Conservation (phyloP, 1,140 invertebrate genomes). For the Zophobas atratus region DNA sequence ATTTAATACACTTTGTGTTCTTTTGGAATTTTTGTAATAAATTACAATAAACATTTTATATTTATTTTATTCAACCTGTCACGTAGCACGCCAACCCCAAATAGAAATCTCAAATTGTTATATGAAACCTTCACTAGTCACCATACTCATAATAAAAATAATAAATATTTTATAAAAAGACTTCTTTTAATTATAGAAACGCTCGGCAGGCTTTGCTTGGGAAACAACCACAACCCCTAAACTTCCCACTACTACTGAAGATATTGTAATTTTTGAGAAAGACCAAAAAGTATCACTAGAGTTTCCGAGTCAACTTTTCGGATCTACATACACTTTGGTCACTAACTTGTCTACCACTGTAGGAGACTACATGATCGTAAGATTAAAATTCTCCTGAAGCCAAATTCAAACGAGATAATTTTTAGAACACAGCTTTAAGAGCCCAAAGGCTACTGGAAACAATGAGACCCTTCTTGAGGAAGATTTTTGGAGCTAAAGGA, state of each 20-base stretch:
- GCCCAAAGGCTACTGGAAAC: slow-evolving; percentile 71
- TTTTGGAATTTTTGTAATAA: slow-evolving; percentile 44
- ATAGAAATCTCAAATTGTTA: slow-evolving; percentile 50
- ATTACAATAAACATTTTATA: slow-evolving; percentile 10
- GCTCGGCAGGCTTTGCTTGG: slow-evolving; percentile 56
- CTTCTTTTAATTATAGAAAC: slow-evolving; percentile 41
- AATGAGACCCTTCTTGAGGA: slow-evolving; percentile 71
- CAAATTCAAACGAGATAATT: slow-evolving; percentile 48
- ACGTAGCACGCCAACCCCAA: neutral
- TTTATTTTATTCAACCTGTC: neutral
- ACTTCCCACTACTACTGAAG: slow-evolving; percentile 72
- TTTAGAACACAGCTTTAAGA: slow-evolving; percentile 72
- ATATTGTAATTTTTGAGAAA: slow-evolving; percentile 80
- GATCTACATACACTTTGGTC: slow-evolving; percentile 79
- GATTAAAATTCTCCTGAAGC: slow-evolving; percentile 43
- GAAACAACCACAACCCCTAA: slow-evolving; percentile 59
- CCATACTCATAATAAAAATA: slow-evolving; percentile 28
- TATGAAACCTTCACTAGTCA: slow-evolving; percentile 1
- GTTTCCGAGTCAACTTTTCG: slow-evolving; percentile 78
- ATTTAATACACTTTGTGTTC: slow-evolving; percentile 28
- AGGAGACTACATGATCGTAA: slow-evolving; percentile 80
- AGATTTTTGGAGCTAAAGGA: slow-evolving; percentile 70
- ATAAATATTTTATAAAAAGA: neutral
- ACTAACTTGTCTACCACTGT: slow-evolving; percentile 79
- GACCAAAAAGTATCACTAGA: slow-evolving; percentile 74